These are phyloP conservation scores for Oreohelix idahoensis DNA, from an alignment of 1,140 invertebrate species.

Conservation along the genomic window DNA sequence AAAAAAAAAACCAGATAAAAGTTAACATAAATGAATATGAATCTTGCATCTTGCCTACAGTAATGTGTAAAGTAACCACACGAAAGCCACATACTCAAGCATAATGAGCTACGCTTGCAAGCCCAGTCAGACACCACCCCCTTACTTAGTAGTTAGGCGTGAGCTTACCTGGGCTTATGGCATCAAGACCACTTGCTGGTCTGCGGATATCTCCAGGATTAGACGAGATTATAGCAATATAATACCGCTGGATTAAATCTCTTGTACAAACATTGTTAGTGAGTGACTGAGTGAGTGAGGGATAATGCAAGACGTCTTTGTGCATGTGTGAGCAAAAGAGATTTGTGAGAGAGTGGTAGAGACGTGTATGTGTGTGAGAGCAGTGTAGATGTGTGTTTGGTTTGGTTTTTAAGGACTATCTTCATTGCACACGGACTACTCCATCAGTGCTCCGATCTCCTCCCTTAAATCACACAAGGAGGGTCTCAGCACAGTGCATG, in stretches of 20 bases:
- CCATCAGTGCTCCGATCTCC: too few relatives aligned
- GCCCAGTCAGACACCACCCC: not conserved
- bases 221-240: not conserved
- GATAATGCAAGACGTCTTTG: not conserved
- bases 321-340: not conserved
- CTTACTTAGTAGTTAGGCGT: not conserved
- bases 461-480: too few relatives aligned
- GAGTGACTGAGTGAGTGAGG: not conserved
- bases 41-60: too few relatives aligned
- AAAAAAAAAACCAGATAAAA: too few relatives aligned
- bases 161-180: not conserved
- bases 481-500: too few relatives aligned
- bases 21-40: too few relatives aligned
- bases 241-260: not conserved
- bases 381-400: not conserved
- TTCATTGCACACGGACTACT: too few relatives aligned
- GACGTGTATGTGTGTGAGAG: not conserved
- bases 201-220: not conserved
- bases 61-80: too few relatives aligned
- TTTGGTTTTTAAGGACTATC: too few relatives aligned
- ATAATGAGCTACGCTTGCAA: not conserved
- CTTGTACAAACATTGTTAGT: conserved; percentile 17
- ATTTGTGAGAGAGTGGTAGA: not conserved
- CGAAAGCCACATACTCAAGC: not conserved
- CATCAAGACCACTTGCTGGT: conserved; percentile 13